These are phyloP conservation scores for Stenopsyche tienmushanensis DNA, from an alignment of 1,140 invertebrate genomes.

Conservation along the genomic window DNA sequence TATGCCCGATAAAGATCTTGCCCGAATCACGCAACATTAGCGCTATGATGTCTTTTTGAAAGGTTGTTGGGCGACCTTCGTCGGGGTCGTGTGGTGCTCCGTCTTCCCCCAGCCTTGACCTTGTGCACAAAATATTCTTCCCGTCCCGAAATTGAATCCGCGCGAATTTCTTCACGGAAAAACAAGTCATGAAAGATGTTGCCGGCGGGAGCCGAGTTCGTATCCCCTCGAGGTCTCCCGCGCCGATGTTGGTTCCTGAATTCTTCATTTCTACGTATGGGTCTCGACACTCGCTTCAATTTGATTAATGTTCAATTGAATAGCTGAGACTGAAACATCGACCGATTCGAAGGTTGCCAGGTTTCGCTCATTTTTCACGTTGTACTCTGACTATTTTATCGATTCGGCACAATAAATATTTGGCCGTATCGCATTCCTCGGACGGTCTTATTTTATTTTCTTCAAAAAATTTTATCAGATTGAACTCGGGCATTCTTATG, in stretches of 20 bases:
- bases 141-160: neutral
- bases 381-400: too few species aligned
- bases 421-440: neutral
- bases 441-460: neutral
- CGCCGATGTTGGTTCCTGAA: neutral
- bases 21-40: too few species aligned
- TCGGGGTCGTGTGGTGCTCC: neutral
- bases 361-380: too few species aligned
- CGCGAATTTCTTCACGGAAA: neutral
- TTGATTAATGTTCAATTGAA: neutral
- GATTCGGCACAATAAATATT: neutral
- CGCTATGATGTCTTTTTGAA: neutral
- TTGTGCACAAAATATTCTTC: neutral
- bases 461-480: too few species aligned
- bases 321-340: neutral
- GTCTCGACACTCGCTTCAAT: neutral
- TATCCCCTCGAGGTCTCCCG: neutral
- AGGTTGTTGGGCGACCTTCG: neutral
- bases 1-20: too few species aligned
- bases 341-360: neutral
- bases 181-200: neutral
- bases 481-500: too few species aligned
- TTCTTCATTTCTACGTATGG: neutral
- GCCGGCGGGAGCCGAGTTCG: conserved; percentile 1
- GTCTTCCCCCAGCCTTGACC: neutral